Conservation (phyloP, 2,113 vertebrate species). For the Nyctereutes procyonoides region DNA sequence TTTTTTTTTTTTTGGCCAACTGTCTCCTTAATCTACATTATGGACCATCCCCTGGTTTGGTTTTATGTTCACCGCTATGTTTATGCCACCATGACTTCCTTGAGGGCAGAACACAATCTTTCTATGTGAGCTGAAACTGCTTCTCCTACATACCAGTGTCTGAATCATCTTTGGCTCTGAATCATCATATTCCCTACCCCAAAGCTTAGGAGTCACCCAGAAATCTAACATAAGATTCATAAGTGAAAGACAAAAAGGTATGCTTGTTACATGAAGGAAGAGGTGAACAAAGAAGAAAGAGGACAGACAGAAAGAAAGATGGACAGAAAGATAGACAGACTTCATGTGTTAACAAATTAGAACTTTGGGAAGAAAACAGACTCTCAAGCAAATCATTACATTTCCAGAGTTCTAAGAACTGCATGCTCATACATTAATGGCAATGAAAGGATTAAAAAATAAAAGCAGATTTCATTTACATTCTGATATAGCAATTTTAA, state of each 20-base stretch:
- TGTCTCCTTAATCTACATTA: neutral
- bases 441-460: slow-evolving; percentile 28
- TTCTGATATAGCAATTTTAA: neutral
- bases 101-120: slow-evolving; percentile 30
- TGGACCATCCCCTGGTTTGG: neutral
- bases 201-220: neutral
- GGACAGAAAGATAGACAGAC: no score
- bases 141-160: neutral
- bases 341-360: slow-evolving; percentile 1
- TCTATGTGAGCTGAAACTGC: neutral
- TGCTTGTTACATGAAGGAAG: neutral
- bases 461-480: slow-evolving; percentile 23
- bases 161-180: neutral
- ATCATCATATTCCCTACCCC: neutral
- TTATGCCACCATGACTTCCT: slow-evolving; percentile 10
- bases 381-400: neutral
- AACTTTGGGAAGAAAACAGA: neutral
- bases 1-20: no score
- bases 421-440: neutral
- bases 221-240: slow-evolving; percentile 17
- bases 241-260: neutral
- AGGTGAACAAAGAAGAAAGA: neutral
- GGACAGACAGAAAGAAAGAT: neutral
- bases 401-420: slow-evolving; percentile 29
- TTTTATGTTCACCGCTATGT: neutral